Evolutionary conservation across 2,797 vertebrate species (phyloP).

Genomic region (Chaetophractus vellerosus): DNA sequence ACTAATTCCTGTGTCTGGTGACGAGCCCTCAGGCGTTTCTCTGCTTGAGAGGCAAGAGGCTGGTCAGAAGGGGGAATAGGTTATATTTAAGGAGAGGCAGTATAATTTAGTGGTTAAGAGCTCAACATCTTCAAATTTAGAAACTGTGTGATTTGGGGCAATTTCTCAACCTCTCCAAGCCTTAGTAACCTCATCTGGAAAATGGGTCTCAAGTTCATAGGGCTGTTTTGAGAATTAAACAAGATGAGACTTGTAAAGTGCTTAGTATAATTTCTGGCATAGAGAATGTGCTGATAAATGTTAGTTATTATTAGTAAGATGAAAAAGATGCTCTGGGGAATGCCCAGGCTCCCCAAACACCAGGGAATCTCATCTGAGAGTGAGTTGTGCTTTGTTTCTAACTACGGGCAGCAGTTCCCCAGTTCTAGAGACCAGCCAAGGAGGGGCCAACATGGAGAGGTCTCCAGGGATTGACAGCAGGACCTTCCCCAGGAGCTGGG

Average conservation of each 20-base stretch:
- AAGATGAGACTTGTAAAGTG: neutral
- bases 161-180: neutral
- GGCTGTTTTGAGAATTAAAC: neutral
- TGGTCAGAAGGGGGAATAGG: neutral
- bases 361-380: neutral
- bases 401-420: neutral
- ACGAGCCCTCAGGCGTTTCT: slow-evolving; percentile 5
- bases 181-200: slow-evolving; percentile 1
- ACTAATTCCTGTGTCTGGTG: neutral
- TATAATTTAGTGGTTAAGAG: neutral
- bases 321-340: slow-evolving; percentile 8
- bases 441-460: neutral
- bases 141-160: neutral
- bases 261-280: neutral
- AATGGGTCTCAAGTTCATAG: neutral
- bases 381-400: neutral
- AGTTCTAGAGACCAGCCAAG: neutral
- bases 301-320: slow-evolving; percentile 12
- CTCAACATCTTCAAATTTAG: neutral
- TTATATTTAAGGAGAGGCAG: neutral
- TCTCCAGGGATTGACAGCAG: neutral
- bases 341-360: neutral
- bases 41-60: neutral
- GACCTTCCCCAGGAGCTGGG: neutral
- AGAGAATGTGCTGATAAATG: neutral